Evolutionary conservation across 2,113 vertebrate genomes (phyloP).

Genomic region (Sebastes fasciatus): DNA sequence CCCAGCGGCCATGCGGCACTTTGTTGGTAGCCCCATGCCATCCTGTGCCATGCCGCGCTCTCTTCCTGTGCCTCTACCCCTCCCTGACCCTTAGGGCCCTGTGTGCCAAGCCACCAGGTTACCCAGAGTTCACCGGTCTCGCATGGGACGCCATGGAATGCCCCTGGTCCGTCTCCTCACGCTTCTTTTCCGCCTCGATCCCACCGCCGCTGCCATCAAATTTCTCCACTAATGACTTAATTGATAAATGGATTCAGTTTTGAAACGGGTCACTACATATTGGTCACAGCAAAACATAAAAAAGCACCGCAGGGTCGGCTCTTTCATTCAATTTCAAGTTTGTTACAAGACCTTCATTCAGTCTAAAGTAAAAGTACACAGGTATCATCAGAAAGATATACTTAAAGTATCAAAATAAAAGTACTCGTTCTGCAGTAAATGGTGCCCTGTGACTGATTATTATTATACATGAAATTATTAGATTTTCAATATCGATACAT

Average conservation of each 20-base stretch:
- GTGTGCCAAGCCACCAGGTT: constrained; percentile 62
- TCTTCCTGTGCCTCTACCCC: constrained; percentile 39
- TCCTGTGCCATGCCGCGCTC: constrained; percentile 39
- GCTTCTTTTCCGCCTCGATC: constrained; percentile 18
- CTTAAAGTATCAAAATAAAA: too few species aligned
- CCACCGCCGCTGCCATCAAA: constrained; percentile 36
- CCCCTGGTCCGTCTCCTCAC: constrained; percentile 22
- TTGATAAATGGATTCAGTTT: constrained; percentile 60
- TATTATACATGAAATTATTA: background rate
- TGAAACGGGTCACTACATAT: constrained; percentile 46
- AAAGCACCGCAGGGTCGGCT: background rate
- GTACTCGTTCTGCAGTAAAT: background rate
- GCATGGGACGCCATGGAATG: constrained; percentile 54
- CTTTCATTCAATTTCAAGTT: background rate
- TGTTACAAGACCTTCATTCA: background rate
- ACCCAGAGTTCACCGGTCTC: constrained; percentile 74
- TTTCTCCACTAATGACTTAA: constrained; percentile 63
- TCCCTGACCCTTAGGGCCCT: constrained; percentile 36
- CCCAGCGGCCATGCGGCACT: constrained; percentile 3
- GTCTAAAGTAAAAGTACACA: too few species aligned
- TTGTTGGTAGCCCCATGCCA: constrained; percentile 51
- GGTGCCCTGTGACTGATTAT: background rate
- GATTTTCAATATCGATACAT: background rate
- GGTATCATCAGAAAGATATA: too few species aligned
- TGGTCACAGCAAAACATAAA: constrained; percentile 19